phyloP scores from a whole-genome alignment of 2,113 vertebrate species.

The Euleptes europaea region DNA sequence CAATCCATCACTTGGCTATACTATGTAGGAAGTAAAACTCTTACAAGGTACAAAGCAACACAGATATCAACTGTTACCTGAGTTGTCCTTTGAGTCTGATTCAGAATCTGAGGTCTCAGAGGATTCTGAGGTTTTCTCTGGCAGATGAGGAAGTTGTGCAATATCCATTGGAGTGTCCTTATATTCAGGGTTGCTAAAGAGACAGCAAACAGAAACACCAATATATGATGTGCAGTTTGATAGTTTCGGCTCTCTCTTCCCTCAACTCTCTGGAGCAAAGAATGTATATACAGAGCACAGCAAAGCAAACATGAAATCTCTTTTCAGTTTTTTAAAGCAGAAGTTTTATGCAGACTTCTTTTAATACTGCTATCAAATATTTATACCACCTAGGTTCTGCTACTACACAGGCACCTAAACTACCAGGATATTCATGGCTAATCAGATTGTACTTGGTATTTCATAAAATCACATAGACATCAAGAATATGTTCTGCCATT shows the following conservation, averaged over 20 bases:
- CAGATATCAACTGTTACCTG: conserved; percentile 78
- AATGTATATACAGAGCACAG: conserved; percentile 49
- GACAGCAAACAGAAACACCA: conserved; percentile 45
- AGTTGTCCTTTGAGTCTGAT: conserved; percentile 97
- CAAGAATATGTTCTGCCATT: background rate
- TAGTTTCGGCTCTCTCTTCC: conserved; percentile 30
- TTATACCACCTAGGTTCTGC: conserved; percentile 30
- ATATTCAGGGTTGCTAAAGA: conserved; percentile 89
- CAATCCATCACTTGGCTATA: background rate
- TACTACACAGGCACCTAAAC: conserved; percentile 47
- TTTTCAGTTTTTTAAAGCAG: conserved; percentile 38
- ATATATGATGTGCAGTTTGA: conserved; percentile 30
- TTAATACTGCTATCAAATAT: conserved; percentile 52
- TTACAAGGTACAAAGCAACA: conserved; percentile 1
- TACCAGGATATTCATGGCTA: conserved; percentile 60
- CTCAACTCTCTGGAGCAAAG: conserved; percentile 50
- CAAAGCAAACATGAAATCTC: conserved; percentile 42
- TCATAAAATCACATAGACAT: conserved; percentile 41
- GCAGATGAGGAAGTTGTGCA: conserved; percentile 92
- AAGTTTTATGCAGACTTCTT: conserved; percentile 49
- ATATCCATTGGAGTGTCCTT: conserved; percentile 98
- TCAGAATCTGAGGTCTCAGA: conserved; percentile 97
- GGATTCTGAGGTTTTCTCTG: conserved; percentile 95
- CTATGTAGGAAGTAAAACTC: background rate
- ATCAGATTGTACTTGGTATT: conserved; percentile 45